Conservation (phyloP, 2,797 vertebrate genomes). For the Chrosomus eos region DNA sequence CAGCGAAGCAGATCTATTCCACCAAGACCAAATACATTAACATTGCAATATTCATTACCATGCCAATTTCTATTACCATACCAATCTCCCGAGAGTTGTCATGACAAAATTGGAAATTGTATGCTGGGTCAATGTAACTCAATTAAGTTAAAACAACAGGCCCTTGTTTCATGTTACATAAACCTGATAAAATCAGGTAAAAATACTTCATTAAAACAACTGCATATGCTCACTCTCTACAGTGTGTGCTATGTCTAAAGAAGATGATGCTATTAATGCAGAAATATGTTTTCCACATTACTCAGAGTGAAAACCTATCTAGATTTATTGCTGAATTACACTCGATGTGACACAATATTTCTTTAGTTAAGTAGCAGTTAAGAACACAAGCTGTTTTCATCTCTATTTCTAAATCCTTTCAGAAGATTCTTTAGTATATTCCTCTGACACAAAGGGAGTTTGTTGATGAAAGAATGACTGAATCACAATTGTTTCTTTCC, state of each 20-base stretch:
- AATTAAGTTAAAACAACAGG: no score
- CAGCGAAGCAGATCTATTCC: no score
- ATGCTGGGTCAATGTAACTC: no score
- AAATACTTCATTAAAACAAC: background rate
- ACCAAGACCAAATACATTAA: no score
- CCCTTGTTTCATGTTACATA: background rate
- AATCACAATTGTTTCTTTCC: background rate
- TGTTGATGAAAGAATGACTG: background rate
- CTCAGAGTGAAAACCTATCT: background rate
- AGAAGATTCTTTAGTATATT: background rate
- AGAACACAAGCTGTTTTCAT: background rate
- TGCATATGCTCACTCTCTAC: background rate
- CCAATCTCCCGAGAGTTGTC: no score
- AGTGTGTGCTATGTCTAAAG: background rate
- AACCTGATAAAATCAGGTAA: background rate
- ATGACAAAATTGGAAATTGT: no score
- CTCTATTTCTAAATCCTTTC: background rate
- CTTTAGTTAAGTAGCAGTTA: background rate
- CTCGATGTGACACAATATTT: slow-evolving; percentile 4
- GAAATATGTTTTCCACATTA: background rate
- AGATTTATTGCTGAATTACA: background rate
- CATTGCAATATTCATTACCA: no score
- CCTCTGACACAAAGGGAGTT: background rate
- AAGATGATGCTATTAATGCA: background rate
- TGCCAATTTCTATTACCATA: no score